A percentile compares a stretch with the other conserved stretches of the same genome.
Conservation (phyloP, 2,888 invertebrate genomes). For the Myopa tessellatipennis region DNA sequence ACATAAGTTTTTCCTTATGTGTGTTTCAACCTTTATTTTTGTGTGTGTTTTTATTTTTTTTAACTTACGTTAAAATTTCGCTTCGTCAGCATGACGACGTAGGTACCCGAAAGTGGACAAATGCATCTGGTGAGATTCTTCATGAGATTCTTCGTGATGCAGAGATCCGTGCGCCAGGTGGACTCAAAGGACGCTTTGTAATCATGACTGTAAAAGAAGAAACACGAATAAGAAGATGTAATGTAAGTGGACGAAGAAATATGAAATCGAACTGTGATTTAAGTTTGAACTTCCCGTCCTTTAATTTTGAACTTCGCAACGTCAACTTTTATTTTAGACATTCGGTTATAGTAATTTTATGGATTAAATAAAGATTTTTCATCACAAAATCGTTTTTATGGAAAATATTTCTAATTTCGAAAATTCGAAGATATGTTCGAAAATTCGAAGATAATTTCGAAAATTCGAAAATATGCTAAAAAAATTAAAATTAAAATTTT, state of each 20-base stretch:
- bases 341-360: no score
- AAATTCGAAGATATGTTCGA: conserved; percentile 19
- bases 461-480: no score
- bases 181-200: conserved; percentile 70
- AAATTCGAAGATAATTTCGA: neutral
- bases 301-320: neutral
- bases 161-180: conserved; percentile 74
- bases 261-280: no score
- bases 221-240: no score
- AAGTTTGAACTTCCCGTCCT: neutral
- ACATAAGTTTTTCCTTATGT: neutral
- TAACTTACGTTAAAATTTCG: conserved; percentile 69
- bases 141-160: conserved; percentile 70
- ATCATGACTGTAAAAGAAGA: conserved; percentile 59
- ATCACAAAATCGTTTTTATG: neutral
- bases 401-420: conserved; percentile 21
- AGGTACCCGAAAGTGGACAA: conserved; percentile 74
- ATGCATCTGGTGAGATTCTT: conserved; percentile 72
- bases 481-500: no score
- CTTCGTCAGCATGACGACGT: conserved; percentile 74
- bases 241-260: no score
- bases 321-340: no score
- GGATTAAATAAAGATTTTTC: no score
- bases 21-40: neutral
- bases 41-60: conserved; percentile 24